Evolutionary conservation across 2,797 vertebrate genomes (phyloP).

Genomic region (Anableps anableps): DNA sequence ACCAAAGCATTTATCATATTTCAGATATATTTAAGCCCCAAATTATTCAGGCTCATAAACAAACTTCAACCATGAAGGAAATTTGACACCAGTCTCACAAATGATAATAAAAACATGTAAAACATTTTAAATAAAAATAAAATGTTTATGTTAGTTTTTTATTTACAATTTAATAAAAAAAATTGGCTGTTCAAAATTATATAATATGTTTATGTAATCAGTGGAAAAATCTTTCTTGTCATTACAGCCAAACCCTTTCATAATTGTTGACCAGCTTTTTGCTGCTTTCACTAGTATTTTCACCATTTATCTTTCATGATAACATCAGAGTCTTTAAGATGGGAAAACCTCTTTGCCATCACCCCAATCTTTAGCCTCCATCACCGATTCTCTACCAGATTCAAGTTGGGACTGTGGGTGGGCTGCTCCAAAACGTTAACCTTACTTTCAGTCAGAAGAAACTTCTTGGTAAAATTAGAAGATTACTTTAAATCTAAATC

Average conservation of each 20-base stretch:
- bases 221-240: background rate
- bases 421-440: background rate
- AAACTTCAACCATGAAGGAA: background rate
- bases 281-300: background rate
- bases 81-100: background rate
- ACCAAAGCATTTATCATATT: background rate
- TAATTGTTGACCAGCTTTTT: background rate
- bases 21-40: background rate
- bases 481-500: conserved; percentile 3
- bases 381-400: background rate
- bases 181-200: background rate
- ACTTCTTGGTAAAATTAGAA: background rate
- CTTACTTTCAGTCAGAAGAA: background rate
- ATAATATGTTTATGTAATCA: background rate
- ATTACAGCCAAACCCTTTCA: background rate
- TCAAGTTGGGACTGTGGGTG: background rate
- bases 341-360: background rate
- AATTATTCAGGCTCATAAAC: background rate
- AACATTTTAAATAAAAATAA: background rate
- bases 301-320: background rate
- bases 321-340: background rate
- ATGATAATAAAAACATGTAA: background rate
- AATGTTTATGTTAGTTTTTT: background rate
- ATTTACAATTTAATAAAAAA: background rate
- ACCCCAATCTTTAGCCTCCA: background rate